Evolutionary conservation across 2,797 vertebrate genomes (phyloP).

Genomic region (Tarsius wallacei): DNA sequence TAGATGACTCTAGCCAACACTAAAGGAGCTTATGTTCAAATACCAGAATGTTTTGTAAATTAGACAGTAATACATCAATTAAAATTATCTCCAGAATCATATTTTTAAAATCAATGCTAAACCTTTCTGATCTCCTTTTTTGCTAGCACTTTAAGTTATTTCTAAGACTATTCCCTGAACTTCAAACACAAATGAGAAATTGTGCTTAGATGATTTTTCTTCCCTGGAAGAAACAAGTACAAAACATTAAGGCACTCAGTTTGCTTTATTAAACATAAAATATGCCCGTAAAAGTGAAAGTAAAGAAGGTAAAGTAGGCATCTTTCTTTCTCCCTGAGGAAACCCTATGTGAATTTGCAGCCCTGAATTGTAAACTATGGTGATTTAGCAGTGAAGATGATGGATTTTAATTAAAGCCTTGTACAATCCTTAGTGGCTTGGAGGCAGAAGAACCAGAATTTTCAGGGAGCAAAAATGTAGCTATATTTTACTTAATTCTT

Average conservation of each 20-base stretch:
- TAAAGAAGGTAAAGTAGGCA: conserved; percentile 16
- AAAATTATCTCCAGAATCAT: conserved; percentile 46
- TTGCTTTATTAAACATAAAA: conserved; percentile 74
- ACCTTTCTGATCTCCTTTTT: conserved; percentile 19
- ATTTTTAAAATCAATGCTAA: conserved; percentile 46
- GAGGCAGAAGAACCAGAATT: conserved; percentile 21
- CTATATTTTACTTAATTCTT: conserved; percentile 46
- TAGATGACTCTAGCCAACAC: background rate
- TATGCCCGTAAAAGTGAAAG: conserved; percentile 59
- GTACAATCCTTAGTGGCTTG: conserved; percentile 38
- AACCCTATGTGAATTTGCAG: background rate
- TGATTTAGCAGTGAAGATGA: conserved; percentile 65
- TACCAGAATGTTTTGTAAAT: conserved; percentile 19
- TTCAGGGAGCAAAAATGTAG: conserved; percentile 59
- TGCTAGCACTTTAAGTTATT: conserved; percentile 52
- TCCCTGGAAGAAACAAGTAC: background rate
- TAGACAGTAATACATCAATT: conserved; percentile 17
- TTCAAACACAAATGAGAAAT: conserved; percentile 64
- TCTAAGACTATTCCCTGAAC: conserved; percentile 31
- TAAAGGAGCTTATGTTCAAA: conserved; percentile 29
- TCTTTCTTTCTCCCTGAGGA: background rate
- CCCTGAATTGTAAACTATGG: conserved; percentile 26
- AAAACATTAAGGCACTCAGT: conserved; percentile 41
- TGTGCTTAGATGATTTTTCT: background rate
- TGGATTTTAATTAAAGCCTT: conserved; percentile 76